Conservation (phyloP, 53 echinoderm and acorn worm species). For the Stichopus horrens region DNA sequence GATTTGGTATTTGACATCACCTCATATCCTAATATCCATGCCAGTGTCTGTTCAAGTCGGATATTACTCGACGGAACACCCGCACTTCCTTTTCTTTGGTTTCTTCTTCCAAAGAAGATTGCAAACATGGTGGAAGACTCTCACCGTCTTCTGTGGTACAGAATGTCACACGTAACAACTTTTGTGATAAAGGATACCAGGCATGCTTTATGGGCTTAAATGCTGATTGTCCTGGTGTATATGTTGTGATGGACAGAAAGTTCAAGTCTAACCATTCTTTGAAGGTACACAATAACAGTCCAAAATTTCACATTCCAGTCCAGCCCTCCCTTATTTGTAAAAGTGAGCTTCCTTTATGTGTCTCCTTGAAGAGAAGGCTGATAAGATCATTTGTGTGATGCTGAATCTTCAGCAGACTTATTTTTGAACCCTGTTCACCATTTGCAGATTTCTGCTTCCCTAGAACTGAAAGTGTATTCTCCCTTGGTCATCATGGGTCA, state of each 20-base stretch:
- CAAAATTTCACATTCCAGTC: slow-evolving; percentile 29
- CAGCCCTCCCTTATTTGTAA: not conserved
- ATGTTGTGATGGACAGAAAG: not conserved
- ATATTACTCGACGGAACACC: not conserved
- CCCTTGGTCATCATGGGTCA: not conserved
- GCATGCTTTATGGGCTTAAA: not conserved
- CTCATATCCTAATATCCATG: not conserved
- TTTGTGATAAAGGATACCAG: not conserved
- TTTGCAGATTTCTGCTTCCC: not conserved
- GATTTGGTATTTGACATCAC: not conserved
- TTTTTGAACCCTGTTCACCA: not conserved
- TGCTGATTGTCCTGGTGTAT: slow-evolving; percentile 10
- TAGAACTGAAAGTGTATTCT: not conserved
- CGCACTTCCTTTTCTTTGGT: not conserved
- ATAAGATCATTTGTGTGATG: slow-evolving; percentile 1
- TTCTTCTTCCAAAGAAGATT: too few relatives aligned
- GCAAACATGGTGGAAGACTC: too few relatives aligned
- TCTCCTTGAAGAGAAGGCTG: not conserved
- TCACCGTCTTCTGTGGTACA: not conserved
- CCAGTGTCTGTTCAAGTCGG: not conserved
- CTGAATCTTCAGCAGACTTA: not conserved
- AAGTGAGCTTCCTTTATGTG: not conserved
- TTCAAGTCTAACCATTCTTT: not conserved
- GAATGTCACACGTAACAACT: not conserved
- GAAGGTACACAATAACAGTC: not conserved